These are phyloP conservation scores for Sceloporus undulatus DNA, from an alignment of 2,113 vertebrate species.

Conservation along the genomic window DNA sequence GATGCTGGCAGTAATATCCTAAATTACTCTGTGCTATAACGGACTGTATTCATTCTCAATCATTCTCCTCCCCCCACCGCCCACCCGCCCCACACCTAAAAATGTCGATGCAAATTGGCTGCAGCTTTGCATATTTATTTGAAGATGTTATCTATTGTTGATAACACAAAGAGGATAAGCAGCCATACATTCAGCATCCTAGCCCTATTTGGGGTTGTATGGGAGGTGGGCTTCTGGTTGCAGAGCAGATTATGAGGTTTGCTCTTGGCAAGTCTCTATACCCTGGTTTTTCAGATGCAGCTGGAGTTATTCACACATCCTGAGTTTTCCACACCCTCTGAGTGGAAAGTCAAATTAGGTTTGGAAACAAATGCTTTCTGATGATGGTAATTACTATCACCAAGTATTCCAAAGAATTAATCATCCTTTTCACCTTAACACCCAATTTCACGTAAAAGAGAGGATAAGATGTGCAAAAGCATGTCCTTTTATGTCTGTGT, in stretches of 20 bases:
- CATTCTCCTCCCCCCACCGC: slow-evolving; percentile 49
- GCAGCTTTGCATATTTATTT: slow-evolving; percentile 79
- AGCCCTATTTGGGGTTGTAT: background rate
- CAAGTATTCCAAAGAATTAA: background rate
- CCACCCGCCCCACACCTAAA: slow-evolving; percentile 63
- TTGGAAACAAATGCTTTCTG: background rate
- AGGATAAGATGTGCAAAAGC: background rate
- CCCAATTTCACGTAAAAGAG: background rate
- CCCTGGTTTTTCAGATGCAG: accelerated
- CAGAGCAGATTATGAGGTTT: background rate
- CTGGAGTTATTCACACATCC: accelerated
- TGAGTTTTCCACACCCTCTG: background rate
- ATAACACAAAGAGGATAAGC: slow-evolving; percentile 70
- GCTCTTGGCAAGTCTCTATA: background rate
- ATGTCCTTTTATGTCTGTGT: background rate
- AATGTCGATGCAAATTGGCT: slow-evolving; percentile 82
- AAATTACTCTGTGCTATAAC: slow-evolving; percentile 81
- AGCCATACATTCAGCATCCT: accelerated
- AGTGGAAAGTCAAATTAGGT: background rate
- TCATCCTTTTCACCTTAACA: background rate
- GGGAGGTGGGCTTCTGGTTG: background rate
- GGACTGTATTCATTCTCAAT: slow-evolving; percentile 68
- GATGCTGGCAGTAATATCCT: slow-evolving; percentile 82
- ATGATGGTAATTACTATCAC: background rate
- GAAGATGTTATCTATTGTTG: slow-evolving; percentile 79